Base-by-base conservation (phyloP, 2,113 vertebrate species). In the Takifugu bimaculatus region DNA sequence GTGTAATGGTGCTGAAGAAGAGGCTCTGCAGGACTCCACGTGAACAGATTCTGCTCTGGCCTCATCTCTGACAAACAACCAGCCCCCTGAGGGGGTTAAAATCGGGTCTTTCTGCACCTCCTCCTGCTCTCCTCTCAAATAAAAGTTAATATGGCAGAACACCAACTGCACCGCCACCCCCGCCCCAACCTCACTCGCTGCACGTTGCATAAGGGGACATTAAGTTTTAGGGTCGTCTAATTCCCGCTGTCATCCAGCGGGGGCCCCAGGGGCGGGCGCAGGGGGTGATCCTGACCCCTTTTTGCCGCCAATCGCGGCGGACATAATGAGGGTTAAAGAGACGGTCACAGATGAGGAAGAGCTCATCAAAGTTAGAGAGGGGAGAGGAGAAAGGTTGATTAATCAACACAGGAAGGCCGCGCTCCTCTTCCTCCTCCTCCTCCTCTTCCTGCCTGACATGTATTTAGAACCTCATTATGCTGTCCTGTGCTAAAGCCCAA, bases 221-320 rank as follows among this genome's bases (percentile, higher is more conserved):
- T 90, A 92, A 86, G 75, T 88, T 92, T 92, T 88, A 92, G 83
- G 75, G 71, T 77, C 66, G 54, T 82, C 75, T 83, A 82, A 90
- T 90, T 87, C 80, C 80, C 28, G 3, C 54, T 74, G 68, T 74
- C 70, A 83, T 81, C 84, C 83, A 77, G 77, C 54, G 71, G 49
- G 70, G 52, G 62, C 75, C 35, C 26, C 49, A 56, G 85, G 83
- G 45, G 45, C 45, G 12, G 45, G 45, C 13, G 45, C 5, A n/a
- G 45, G 45, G 15, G 45, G 45, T 48, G 45, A n/a, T 48, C 13
- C 13, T n/a, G 45, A 48, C 45, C 13, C 84, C 83, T 32, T 27
- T 73, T 60, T 2, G 57, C 63, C 26, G 57, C 74, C 72, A 12
- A 59, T 79, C 63, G 28, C 61, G 60, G 62, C 65, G 35, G 56